Conservation (phyloP, 2,797 vertebrate genomes). For the Danio kyathit region DNA sequence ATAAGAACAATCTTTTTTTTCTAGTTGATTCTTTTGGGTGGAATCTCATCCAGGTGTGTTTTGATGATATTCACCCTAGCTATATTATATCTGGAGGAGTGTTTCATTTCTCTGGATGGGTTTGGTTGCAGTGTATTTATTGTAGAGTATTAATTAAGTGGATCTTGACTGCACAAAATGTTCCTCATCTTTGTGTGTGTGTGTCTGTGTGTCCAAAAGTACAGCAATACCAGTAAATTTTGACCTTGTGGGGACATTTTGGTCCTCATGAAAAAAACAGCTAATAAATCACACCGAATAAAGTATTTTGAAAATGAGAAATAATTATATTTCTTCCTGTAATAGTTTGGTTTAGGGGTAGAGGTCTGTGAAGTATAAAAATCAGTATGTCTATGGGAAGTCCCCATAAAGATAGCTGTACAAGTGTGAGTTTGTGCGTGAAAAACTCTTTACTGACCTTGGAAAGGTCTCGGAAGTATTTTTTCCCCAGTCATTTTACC, state of each 20-base stretch:
- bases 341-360: too few species aligned
- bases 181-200: not conserved
- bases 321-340: too few species aligned
- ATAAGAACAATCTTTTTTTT: not conserved
- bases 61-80: not conserved
- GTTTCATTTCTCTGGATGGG: not conserved
- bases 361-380: too few species aligned
- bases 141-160: not conserved
- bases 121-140: not conserved
- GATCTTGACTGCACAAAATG: slow-evolving; percentile 8
- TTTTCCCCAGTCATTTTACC: not conserved
- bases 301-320: too few species aligned
- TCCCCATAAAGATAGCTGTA: too few species aligned
- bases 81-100: not conserved
- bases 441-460: not conserved
- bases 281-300: too few species aligned
- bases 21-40: not conserved
- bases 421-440: not conserved
- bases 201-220: not conserved
- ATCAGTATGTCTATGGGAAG: too few species aligned
- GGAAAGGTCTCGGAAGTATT: not conserved
- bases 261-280: too few species aligned
- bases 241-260: too few species aligned
- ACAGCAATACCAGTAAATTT: too few species aligned
- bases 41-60: not conserved